Evolutionary conservation across 53 echinoderm and acorn worm species (phyloP).

Genomic region (Crossaster papposus): DNA sequence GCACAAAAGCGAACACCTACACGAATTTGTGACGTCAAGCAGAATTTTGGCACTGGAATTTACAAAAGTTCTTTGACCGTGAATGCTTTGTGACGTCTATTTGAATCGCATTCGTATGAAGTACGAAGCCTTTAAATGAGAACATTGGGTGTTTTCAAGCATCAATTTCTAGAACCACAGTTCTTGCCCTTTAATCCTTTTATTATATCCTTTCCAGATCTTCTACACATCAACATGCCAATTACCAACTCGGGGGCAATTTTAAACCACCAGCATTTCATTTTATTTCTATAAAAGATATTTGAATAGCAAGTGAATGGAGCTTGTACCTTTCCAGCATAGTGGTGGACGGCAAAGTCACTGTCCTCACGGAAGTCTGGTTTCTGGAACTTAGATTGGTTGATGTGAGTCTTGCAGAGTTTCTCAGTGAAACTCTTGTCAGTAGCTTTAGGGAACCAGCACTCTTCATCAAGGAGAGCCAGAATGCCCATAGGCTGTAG

Average conservation of each 20-base stretch:
- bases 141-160: not conserved
- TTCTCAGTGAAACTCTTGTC: constrained; percentile 96
- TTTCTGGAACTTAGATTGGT: constrained; percentile 72
- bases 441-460: constrained; percentile 99
- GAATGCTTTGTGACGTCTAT: too few relatives aligned
- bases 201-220: too few relatives aligned
- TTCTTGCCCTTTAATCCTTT: too few relatives aligned
- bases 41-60: too few relatives aligned
- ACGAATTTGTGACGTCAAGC: too few relatives aligned
- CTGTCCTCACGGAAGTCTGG: constrained; percentile 87
- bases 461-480: constrained; percentile 95
- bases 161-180: not conserved
- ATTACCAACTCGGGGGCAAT: too few relatives aligned
- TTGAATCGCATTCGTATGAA: too few relatives aligned
- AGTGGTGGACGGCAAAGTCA: constrained; percentile 87
- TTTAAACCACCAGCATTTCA: not conserved
- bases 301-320: not conserved
- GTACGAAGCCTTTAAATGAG: too few relatives aligned
- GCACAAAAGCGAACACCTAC: too few relatives aligned
- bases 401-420: constrained; percentile 72
- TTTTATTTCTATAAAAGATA: not conserved
- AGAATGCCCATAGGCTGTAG: constrained; percentile 87
- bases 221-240: too few relatives aligned
- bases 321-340: constrained; percentile 82
- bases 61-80: too few relatives aligned